Conservation (phyloP, 2,888 invertebrate genomes). For the Machimus rusticus region DNA sequence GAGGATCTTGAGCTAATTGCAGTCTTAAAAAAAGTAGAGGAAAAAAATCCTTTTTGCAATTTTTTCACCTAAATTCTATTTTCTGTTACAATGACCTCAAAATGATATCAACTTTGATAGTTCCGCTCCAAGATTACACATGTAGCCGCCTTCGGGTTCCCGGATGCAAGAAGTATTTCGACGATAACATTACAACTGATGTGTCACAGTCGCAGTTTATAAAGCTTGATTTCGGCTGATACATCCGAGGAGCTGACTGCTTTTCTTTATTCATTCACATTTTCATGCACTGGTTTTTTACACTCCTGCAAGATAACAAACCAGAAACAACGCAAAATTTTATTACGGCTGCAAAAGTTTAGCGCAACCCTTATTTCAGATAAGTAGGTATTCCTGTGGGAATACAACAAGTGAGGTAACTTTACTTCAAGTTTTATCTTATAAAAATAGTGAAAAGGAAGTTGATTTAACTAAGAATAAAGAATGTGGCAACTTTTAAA, state of each 20-base stretch:
- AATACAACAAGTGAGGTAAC: neutral
- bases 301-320: neutral
- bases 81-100: slow-evolving; percentile 48
- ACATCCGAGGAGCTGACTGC: neutral
- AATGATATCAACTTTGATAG: slow-evolving; percentile 45
- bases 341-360: neutral
- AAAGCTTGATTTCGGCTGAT: neutral
- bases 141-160: slow-evolving; percentile 36
- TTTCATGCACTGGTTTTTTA: neutral
- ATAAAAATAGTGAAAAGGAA: neutral
- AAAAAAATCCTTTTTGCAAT: neutral
- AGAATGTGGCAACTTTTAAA: neutral
- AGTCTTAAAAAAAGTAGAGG: neutral
- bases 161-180: slow-evolving; percentile 35
- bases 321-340: neutral
- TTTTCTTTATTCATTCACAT: neutral
- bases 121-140: slow-evolving; percentile 46
- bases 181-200: slow-evolving; percentile 15
- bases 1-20: neutral
- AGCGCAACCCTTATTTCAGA: neutral
- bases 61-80: slow-evolving; percentile 36
- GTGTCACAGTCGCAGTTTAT: slow-evolving; percentile 24
- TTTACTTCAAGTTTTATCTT: neutral
- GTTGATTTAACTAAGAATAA: neutral
- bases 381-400: neutral